phyloP scores from a whole-genome alignment of 2,113 vertebrate species.

The Erythrocebus patas region DNA sequence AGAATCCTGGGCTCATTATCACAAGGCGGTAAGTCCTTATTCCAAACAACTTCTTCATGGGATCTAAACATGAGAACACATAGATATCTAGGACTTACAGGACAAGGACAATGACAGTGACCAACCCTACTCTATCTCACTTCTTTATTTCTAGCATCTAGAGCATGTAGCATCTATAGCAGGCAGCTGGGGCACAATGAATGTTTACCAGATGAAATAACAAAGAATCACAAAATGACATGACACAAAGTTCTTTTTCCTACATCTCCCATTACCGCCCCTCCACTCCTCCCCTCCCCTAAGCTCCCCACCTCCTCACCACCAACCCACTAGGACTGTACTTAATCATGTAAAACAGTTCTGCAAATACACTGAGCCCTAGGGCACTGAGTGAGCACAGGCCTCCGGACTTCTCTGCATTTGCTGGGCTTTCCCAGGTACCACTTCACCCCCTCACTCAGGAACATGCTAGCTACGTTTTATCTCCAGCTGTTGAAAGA shows the following conservation, averaged over 20 bases:
- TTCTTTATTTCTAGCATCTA: neutral
- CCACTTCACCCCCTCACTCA: neutral
- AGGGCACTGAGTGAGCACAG: neutral
- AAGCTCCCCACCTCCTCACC: too few species aligned
- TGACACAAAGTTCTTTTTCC: neutral
- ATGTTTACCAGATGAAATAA: neutral
- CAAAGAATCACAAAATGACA: neutral
- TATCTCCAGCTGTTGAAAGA: neutral
- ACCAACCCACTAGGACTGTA: too few species aligned
- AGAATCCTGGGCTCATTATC: fast-evolving
- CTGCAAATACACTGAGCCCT: neutral
- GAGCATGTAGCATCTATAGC: too few species aligned
- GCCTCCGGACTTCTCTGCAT: neutral
- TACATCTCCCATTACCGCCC: fast-evolving
- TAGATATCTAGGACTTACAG: neutral
- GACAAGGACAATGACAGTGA: fast-evolving
- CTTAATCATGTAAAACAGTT: neutral
- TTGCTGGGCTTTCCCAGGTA: neutral
- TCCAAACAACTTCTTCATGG: neutral
- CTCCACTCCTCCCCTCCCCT: too few species aligned
- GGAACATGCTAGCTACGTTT: neutral
- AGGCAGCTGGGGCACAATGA: fast-evolving
- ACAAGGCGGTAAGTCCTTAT: neutral
- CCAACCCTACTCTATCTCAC: neutral
- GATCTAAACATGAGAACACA: neutral